Percentiles rank a stretch among this genome's conserved stretches.
Conservation (phyloP, 2,888 invertebrate genomes). For the Cheilosia variabilis region DNA sequence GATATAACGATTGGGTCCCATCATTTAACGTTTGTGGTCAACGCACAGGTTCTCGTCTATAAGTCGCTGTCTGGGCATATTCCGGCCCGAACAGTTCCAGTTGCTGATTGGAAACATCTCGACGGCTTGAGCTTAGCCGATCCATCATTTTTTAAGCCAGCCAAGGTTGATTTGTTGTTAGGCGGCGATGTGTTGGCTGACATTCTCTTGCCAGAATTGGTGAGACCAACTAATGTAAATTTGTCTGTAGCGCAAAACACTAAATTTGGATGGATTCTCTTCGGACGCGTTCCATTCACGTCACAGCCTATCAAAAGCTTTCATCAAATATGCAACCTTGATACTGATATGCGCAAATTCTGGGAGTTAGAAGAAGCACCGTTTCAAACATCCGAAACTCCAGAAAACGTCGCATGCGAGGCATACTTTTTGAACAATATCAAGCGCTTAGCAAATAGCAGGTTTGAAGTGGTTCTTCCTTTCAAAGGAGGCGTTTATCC, state of each 20-base stretch:
- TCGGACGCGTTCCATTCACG: not conserved
- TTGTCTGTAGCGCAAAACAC: slow-evolving; percentile 12
- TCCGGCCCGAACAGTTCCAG: slow-evolving; percentile 7
- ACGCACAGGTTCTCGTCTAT: slow-evolving; percentile 17
- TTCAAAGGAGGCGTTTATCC: slow-evolving; percentile 37
- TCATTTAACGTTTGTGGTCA: not conserved
- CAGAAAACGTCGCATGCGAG: slow-evolving; percentile 37
- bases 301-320: not conserved
- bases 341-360: not conserved
- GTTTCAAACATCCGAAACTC: not conserved
- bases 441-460: not conserved
- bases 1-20: slow-evolving; percentile 1
- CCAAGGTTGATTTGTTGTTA: slow-evolving; percentile 23
- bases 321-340: not conserved
- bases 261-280: slow-evolving; percentile 15
- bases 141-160: slow-evolving; percentile 16
- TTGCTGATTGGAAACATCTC: slow-evolving; percentile 13
- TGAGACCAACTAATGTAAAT: not conserved
- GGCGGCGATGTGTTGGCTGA: slow-evolving; percentile 25
- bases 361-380: slow-evolving; percentile 4
- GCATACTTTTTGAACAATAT: slow-evolving; percentile 17
- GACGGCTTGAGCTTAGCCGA: slow-evolving; percentile 28
- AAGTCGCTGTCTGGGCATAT: slow-evolving; percentile 37
- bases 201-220: slow-evolving; percentile 12
- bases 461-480: slow-evolving; percentile 23